Evolutionary conservation across 2,888 invertebrate species (phyloP).

Genomic region (Thera obeliscata): DNA sequence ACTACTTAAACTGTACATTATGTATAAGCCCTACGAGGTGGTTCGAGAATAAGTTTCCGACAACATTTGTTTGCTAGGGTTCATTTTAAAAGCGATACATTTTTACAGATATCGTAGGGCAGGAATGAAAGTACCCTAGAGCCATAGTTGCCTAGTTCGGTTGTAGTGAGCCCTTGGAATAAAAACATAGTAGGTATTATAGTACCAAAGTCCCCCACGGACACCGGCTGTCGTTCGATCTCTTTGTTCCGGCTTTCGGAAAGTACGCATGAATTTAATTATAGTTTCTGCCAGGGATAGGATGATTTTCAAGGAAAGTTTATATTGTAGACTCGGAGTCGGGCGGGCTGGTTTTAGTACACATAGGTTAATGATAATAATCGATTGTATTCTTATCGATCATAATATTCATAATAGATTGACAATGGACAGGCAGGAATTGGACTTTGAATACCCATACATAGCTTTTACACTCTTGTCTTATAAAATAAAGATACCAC

Average conservation of each 20-base stretch:
- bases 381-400: conserved; percentile 13
- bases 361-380: conserved; percentile 2
- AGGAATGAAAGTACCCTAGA: background rate
- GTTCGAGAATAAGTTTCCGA: background rate
- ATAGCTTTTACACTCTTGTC: background rate
- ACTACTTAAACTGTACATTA: background rate
- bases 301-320: background rate
- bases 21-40: background rate
- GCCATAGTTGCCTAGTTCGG: background rate
- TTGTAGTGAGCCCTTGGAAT: background rate
- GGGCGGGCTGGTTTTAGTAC: conserved; percentile 1
- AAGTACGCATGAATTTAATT: background rate
- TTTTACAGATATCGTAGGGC: background rate
- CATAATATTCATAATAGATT: conserved; percentile 1
- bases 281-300: background rate
- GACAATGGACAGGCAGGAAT: no score
- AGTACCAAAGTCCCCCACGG: background rate
- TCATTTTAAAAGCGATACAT: background rate
- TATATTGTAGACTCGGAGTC: background rate
- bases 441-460: background rate
- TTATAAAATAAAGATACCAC: background rate
- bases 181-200: background rate
- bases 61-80: background rate
- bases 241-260: background rate
- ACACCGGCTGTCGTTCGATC: background rate